phyloP scores from a whole-genome alignment of 2,797 vertebrate genomes.

The Paedocypris micromegethes region DNA sequence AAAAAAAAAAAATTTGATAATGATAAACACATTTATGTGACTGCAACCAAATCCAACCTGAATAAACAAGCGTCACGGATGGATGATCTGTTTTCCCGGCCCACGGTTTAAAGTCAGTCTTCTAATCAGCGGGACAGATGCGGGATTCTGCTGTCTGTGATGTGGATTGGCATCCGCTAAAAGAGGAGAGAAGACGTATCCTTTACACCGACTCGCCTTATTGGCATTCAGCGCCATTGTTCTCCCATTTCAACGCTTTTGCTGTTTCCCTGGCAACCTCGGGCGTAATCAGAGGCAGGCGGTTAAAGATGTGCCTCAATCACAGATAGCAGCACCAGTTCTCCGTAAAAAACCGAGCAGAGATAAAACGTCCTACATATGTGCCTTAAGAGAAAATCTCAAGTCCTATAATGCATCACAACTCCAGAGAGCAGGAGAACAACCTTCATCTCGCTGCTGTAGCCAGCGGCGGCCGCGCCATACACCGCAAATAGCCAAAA shows the following conservation, averaged over 20 bases:
- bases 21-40: slow-evolving; percentile 19
- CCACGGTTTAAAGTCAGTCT: slow-evolving; percentile 38
- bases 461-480: not conserved
- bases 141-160: slow-evolving; percentile 25
- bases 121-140: slow-evolving; percentile 36
- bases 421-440: slow-evolving; percentile 7
- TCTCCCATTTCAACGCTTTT: slow-evolving; percentile 42
- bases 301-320: slow-evolving; percentile 46
- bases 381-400: slow-evolving; percentile 23
- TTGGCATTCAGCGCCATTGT: slow-evolving; percentile 50
- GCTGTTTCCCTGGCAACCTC: slow-evolving; percentile 43
- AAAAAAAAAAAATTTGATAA: slow-evolving; percentile 16
- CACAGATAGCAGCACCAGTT: slow-evolving; percentile 39
- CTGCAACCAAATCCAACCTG: slow-evolving; percentile 10
- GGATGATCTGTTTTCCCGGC: slow-evolving; percentile 18
- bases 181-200: slow-evolving; percentile 10
- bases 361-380: slow-evolving; percentile 39
- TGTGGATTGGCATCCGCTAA: slow-evolving; percentile 35
- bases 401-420: slow-evolving; percentile 23
- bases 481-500: not conserved
- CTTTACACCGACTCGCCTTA: slow-evolving; percentile 39
- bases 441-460: not conserved
- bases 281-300: slow-evolving; percentile 46
- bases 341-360: slow-evolving; percentile 32
- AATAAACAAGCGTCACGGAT: slow-evolving; percentile 14